phyloP scores from a whole-genome alignment of 2,888 invertebrate genomes.

The Scaptomyza caliginosa region DNA sequence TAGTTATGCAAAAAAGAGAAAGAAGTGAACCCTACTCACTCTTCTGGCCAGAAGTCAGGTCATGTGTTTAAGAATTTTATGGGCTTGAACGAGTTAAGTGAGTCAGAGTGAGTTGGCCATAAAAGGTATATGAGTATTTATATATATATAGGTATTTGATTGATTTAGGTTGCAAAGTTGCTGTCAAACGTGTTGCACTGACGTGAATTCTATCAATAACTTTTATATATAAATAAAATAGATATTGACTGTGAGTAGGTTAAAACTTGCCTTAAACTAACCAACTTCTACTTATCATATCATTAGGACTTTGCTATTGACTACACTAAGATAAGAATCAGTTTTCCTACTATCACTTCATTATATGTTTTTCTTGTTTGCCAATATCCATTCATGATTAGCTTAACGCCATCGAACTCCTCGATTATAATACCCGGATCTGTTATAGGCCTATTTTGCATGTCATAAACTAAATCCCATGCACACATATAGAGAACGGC shows the following conservation, averaged over 20 bases:
- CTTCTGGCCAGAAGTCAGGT: neutral
- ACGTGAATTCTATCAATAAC: neutral
- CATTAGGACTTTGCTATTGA: neutral
- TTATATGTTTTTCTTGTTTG: neutral
- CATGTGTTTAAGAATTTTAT: slow-evolving; percentile 1
- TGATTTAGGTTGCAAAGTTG: slow-evolving; percentile 26
- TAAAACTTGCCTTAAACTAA: too few relatives aligned
- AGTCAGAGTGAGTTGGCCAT: neutral
- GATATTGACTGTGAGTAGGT: too few relatives aligned
- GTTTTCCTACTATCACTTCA: neutral
- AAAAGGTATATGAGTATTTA: too few relatives aligned
- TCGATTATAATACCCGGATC: slow-evolving; percentile 26
- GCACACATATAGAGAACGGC: neutral
- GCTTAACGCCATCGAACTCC: slow-evolving; percentile 10
- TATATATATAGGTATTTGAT: slow-evolving; percentile 17
- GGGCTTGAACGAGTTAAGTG: neutral
- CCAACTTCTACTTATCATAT: neutral
- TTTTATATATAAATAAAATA: neutral
- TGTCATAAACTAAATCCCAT: slow-evolving; percentile 39
- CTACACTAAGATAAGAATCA: neutral
- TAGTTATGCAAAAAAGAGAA: slow-evolving; percentile 2
- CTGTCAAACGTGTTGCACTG: neutral
- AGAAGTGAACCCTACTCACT: neutral
- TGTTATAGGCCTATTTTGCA: slow-evolving; percentile 49
- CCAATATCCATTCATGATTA: slow-evolving; percentile 24